phyloP scores from a whole-genome alignment of 1,140 invertebrate genomes.

The Temnothorax longispinosus region DNA sequence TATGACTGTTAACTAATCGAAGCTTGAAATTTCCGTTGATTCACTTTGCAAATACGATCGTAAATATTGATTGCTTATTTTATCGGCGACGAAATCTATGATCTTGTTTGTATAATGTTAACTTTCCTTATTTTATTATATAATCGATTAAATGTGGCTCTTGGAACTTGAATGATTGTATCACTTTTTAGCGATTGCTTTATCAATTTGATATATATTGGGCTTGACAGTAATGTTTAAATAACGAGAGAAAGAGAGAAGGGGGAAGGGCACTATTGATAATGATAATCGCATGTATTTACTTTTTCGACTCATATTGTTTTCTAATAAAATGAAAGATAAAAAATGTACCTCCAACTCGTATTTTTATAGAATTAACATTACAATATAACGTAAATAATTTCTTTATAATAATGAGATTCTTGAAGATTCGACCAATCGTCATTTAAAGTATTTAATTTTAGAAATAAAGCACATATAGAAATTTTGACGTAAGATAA shows the following conservation, averaged over 20 bases:
- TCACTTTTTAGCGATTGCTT: conserved; percentile 4
- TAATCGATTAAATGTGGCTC: background rate
- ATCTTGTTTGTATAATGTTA: background rate
- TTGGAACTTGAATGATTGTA: background rate
- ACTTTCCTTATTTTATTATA: background rate
- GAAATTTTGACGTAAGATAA: background rate
- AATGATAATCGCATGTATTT: background rate
- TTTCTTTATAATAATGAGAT: background rate
- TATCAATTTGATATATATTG: background rate
- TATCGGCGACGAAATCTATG: background rate
- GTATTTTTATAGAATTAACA: background rate
- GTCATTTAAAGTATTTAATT: background rate
- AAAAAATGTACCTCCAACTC: background rate
- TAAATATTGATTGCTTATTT: background rate
- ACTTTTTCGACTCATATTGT: background rate
- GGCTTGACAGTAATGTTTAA: background rate
- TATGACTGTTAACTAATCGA: background rate
- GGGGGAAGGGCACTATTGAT: too few relatives aligned
- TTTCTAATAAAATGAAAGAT: background rate
- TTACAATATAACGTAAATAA: background rate
- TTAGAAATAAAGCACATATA: background rate
- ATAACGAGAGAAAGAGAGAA: background rate
- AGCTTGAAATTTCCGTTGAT: background rate
- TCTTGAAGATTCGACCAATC: background rate
- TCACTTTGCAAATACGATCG: conserved; percentile 23